phyloP scores from a whole-genome alignment of 2,888 invertebrate genomes.

The Tetrapedia diversipes region DNA sequence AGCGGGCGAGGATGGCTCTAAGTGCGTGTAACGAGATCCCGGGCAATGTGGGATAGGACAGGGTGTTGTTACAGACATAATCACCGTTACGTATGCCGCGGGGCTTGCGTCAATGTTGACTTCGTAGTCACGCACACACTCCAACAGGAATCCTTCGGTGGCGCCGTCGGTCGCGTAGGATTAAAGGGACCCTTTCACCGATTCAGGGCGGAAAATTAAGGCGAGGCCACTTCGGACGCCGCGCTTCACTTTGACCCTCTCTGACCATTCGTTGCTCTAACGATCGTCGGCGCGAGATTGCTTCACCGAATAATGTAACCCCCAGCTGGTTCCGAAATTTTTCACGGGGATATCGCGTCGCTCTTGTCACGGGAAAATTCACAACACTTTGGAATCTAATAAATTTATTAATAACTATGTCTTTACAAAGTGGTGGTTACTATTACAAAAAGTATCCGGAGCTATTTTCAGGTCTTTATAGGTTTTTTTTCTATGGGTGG shows the following conservation, averaged over 20 bases:
- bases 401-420: too few species aligned
- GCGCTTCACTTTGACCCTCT: slow-evolving; percentile 45
- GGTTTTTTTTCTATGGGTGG: too few species aligned
- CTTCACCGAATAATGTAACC: slow-evolving; percentile 25
- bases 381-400: too few species aligned
- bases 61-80: slow-evolving; percentile 74
- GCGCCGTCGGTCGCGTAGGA: slow-evolving; percentile 61
- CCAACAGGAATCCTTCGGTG: slow-evolving; percentile 58
- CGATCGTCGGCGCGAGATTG: slow-evolving; percentile 41
- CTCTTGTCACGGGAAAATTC: too few species aligned
- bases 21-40: slow-evolving; percentile 74
- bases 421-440: too few species aligned
- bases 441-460: too few species aligned
- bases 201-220: slow-evolving; percentile 44
- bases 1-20: slow-evolving; percentile 41
- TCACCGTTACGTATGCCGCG: slow-evolving; percentile 75
- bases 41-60: slow-evolving; percentile 62
- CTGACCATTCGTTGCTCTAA: slow-evolving; percentile 50
- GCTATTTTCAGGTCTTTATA: too few species aligned
- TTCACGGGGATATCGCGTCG: neutral
- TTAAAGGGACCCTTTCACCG: slow-evolving; percentile 58
- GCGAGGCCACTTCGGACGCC: slow-evolving; percentile 42
- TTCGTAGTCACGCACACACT: slow-evolving; percentile 73
- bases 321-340: slow-evolving; percentile 15
- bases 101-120: slow-evolving; percentile 77